A percentile compares a stretch with the other conserved stretches of the same genome.
Evolutionary conservation across 2,797 vertebrate species (phyloP).

Genomic region (Sebastes alutus): DNA sequence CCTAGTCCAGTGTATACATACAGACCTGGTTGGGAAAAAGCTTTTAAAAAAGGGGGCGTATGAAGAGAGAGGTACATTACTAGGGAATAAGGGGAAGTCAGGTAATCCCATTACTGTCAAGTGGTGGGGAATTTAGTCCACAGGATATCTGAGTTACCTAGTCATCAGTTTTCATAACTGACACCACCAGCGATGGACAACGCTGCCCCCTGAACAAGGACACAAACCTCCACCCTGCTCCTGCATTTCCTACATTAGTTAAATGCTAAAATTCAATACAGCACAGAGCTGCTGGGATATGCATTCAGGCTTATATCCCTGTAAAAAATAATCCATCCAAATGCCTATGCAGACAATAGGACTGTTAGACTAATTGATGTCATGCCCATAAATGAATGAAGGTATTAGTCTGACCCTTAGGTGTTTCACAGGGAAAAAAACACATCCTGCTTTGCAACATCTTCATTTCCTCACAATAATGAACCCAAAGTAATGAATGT

Average conservation of each 20-base stretch:
- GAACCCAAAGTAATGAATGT: constrained; percentile 44
- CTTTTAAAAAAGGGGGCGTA: background rate
- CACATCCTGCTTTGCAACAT: constrained; percentile 44
- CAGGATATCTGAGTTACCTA: background rate
- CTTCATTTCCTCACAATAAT: constrained; percentile 54
- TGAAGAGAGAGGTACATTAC: background rate
- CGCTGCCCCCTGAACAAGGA: background rate
- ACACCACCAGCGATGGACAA: constrained; percentile 1
- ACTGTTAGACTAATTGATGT: constrained; percentile 69
- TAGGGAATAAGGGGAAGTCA: constrained; percentile 4
- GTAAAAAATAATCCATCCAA: constrained; percentile 57
- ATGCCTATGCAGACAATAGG: constrained; percentile 55
- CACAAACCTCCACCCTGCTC: background rate
- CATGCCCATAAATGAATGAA: constrained; percentile 55
- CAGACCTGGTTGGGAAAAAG: background rate
- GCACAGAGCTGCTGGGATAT: constrained; percentile 4
- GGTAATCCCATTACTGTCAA: constrained; percentile 51
- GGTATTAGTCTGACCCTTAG: constrained; percentile 59
- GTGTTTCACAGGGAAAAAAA: constrained; percentile 35
- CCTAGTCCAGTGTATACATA: constrained; percentile 33
- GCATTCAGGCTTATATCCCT: constrained; percentile 38
- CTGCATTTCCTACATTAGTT: constrained; percentile 9
- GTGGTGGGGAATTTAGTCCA: constrained; percentile 15
- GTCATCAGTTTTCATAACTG: constrained; percentile 38
- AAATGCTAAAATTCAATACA: constrained; percentile 23